Percentiles rank a stretch among this genome's conserved stretches.
These are phyloP conservation scores for Jaculus jaculus DNA, from an alignment of 2,113 vertebrate genomes.

Conservation along the genomic window DNA sequence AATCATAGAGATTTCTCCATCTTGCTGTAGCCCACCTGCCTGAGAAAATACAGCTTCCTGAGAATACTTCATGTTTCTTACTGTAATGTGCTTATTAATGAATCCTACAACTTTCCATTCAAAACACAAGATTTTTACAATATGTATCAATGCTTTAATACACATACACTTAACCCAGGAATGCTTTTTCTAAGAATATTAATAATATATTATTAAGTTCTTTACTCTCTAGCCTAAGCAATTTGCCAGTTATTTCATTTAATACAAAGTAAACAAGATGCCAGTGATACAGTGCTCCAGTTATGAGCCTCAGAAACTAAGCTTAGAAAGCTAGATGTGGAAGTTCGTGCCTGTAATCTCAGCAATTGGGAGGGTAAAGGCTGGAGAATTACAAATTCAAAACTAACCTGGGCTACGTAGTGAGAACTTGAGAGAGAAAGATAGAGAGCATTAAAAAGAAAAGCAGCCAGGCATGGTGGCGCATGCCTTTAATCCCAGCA, in stretches of 20 bases:
- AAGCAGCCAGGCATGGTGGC: too few species aligned
- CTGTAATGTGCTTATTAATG: background rate
- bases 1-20: too few species aligned
- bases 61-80: background rate
- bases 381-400: too few species aligned
- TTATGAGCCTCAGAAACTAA: background rate
- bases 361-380: background rate
- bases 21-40: too few species aligned
- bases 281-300: background rate
- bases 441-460: background rate
- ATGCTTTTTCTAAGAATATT: conserved; percentile 6
- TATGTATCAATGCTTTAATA: background rate
- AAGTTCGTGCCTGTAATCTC: background rate
- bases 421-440: background rate
- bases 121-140: background rate
- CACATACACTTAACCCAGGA: background rate
- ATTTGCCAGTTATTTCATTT: background rate
- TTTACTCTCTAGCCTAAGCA: background rate
- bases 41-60: background rate
- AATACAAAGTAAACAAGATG: background rate
- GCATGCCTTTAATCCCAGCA: too few species aligned
- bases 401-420: background rate
- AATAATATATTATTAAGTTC: background rate
- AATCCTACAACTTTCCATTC: conserved; percentile 9
- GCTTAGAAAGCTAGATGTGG: background rate